Evolutionary conservation across 2,797 vertebrate genomes (phyloP).

Genomic region (Siniperca obscura): DNA sequence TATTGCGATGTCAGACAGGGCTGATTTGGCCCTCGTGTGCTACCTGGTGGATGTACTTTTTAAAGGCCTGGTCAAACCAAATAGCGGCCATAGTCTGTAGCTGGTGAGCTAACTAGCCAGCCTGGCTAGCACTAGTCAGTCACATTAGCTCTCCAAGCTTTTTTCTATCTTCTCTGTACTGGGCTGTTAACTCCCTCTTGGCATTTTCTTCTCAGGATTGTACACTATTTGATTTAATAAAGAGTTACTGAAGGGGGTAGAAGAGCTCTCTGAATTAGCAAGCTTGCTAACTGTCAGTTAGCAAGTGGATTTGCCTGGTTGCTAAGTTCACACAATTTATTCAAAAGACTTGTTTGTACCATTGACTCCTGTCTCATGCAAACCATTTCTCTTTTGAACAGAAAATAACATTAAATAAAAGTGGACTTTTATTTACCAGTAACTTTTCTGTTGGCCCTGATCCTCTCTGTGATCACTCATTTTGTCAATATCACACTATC

Average conservation of each 20-base stretch:
- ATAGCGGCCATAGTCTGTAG: neutral
- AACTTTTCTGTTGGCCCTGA: neutral
- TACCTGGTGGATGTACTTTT: neutral
- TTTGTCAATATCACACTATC: neutral
- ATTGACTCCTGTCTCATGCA: neutral
- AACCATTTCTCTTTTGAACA: neutral
- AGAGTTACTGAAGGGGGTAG: neutral
- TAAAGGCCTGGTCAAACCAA: conserved; percentile 1
- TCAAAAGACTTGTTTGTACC: conserved; percentile 4
- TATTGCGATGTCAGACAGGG: neutral
- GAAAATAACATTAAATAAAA: conserved; percentile 17
- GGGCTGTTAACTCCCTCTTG: neutral
- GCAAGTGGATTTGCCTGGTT: conserved; percentile 6
- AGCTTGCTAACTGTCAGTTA: neutral
- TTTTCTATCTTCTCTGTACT: neutral
- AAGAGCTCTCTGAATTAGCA: neutral
- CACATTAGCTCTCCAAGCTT: neutral
- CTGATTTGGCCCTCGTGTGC: neutral
- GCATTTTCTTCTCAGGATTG: conserved; percentile 4
- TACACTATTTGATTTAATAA: conserved; percentile 8
- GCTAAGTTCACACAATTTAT: neutral
- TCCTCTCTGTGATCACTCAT: neutral
- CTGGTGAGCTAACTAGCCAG: neutral
- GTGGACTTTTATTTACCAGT: conserved; percentile 3
- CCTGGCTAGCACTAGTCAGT: neutral